Evolutionary conservation across 64 coral and sea anemone genomes (phyloP).

Genomic region (Stichodactyla helianthus): DNA sequence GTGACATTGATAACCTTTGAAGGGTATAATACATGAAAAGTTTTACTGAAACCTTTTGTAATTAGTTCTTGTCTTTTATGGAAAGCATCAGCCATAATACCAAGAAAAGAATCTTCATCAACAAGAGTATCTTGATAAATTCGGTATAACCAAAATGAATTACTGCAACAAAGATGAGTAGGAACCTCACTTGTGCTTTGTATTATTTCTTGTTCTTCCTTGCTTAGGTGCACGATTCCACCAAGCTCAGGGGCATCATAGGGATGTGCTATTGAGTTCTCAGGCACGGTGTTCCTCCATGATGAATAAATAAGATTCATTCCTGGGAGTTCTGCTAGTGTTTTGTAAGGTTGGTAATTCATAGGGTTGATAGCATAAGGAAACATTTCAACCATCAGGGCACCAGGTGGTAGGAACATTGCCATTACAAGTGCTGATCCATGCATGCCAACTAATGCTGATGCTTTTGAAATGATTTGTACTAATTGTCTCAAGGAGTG

Average conservation of each 20-base stretch:
- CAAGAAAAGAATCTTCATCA: constrained; percentile 68
- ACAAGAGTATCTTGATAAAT: constrained; percentile 98
- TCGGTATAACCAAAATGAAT: constrained; percentile 91
- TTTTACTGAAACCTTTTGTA: background rate
- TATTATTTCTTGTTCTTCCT: constrained; percentile 57
- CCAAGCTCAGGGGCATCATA: constrained; percentile 62
- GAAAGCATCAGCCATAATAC: constrained; percentile 30
- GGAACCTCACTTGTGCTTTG: constrained; percentile 55
- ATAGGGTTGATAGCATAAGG: constrained; percentile 81
- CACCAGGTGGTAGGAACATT: constrained; percentile 72
- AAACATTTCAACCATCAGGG: constrained; percentile 75
- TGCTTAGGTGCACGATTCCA: constrained; percentile 75
- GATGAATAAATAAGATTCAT: constrained; percentile 53
- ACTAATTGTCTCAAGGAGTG: constrained; percentile 70
- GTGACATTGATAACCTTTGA: constrained; percentile 72
- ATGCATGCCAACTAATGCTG: constrained; percentile 89
- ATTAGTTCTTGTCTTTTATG: constrained; percentile 29
- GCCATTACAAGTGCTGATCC: constrained; percentile 87
- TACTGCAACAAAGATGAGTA: constrained; percentile 72
- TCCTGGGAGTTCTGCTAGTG: constrained; percentile 60
- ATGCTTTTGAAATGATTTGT: constrained; percentile 58
- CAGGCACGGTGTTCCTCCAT: constrained; percentile 73
- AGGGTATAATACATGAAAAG: constrained; percentile 39
- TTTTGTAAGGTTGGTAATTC: constrained; percentile 85
- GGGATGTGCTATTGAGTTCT: constrained; percentile 84